Conservation (phyloP, 2,888 invertebrate genomes). For the Torymus texanus region DNA sequence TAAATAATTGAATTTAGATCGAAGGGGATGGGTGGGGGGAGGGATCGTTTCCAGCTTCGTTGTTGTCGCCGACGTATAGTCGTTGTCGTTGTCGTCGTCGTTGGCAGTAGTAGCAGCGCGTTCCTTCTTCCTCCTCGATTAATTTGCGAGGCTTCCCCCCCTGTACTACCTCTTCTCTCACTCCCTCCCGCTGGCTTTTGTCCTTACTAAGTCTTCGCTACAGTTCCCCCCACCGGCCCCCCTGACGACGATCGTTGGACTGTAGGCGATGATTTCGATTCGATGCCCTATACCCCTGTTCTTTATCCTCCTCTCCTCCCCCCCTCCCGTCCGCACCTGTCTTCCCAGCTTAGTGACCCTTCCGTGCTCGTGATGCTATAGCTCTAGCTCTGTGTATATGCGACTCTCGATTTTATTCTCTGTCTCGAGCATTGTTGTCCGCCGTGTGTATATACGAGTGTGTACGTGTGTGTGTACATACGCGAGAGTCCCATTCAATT, state of each 20-base stretch:
- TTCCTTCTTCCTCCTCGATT: slow-evolving; percentile 69
- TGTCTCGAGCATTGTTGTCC: slow-evolving; percentile 18
- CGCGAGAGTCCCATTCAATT: slow-evolving; percentile 12
- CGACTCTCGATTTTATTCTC: slow-evolving; percentile 29
- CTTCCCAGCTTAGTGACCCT: neutral
- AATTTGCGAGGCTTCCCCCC: slow-evolving; percentile 71
- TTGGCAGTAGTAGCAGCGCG: neutral
- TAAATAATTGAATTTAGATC: slow-evolving; percentile 74
- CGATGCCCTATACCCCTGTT: slow-evolving; percentile 10
- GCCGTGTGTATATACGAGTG: too few species aligned
- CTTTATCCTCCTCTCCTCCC: neutral
- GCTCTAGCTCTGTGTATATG: too few species aligned
- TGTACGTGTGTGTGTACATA: too few species aligned
- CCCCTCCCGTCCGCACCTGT: slow-evolving; percentile 19
- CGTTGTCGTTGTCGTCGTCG: neutral
- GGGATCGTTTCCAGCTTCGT: slow-evolving; percentile 21
- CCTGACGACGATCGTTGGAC: slow-evolving; percentile 6
- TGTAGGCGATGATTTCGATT: slow-evolving; percentile 25
- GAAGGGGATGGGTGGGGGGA: slow-evolving; percentile 63
- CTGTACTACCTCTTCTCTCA: slow-evolving; percentile 8
- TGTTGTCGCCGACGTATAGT: slow-evolving; percentile 11
- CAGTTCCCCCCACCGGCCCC: slow-evolving; percentile 9
- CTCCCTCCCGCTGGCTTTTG: slow-evolving; percentile 46
- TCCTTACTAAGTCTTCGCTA: slow-evolving; percentile 56
- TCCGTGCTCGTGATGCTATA: neutral